A percentile compares a stretch with the other conserved stretches of the same genome.
These are phyloP conservation scores for Nesidiocoris tenuis DNA, from an alignment of 2,888 invertebrate species.

Conservation along the genomic window DNA sequence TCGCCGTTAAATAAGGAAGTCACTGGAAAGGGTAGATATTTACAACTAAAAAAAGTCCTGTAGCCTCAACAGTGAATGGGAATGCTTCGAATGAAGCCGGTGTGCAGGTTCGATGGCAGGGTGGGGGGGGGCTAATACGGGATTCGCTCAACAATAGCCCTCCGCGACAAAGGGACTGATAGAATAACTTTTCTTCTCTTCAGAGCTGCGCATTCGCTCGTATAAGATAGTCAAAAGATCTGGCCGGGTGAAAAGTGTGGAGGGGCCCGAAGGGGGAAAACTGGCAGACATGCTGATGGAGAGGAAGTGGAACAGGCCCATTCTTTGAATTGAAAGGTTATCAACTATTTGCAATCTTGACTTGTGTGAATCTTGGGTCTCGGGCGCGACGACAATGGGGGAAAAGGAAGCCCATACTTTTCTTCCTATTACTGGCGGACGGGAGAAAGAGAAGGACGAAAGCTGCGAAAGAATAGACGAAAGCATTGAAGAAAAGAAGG, in stretches of 20 bases:
- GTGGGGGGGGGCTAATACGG: slow-evolving; percentile 44
- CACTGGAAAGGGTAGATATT: slow-evolving; percentile 25
- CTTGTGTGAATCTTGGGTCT: slow-evolving; percentile 43
- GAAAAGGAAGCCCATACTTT: slow-evolving; percentile 45
- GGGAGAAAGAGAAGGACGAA: slow-evolving; percentile 36
- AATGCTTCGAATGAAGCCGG: background rate
- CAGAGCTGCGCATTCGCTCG: slow-evolving; percentile 49
- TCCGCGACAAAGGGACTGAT: slow-evolving; percentile 48
- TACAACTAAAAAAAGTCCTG: slow-evolving; percentile 41
- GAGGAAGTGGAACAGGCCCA: slow-evolving; percentile 34
- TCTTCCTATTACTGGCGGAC: slow-evolving; percentile 43
- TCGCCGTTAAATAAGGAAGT: slow-evolving; percentile 13
- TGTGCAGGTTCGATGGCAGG: slow-evolving; percentile 4
- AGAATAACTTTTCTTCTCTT: slow-evolving; percentile 50
- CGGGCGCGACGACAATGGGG: slow-evolving; percentile 37
- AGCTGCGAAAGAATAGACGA: slow-evolving; percentile 18
- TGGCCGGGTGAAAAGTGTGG: slow-evolving; percentile 2
- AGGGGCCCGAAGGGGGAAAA: background rate
- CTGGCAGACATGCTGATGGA: background rate
- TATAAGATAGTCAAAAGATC: slow-evolving; percentile 51
- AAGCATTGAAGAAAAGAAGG: slow-evolving; percentile 29
- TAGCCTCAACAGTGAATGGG: slow-evolving; percentile 36
- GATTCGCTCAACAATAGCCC: slow-evolving; percentile 47
- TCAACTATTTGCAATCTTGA: slow-evolving; percentile 50
- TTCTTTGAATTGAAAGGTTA: slow-evolving; percentile 50